Percentiles rank a stretch among this genome's conserved stretches.
Conservation (phyloP, 2,797 vertebrate species). For the Coendou prehensilis region DNA sequence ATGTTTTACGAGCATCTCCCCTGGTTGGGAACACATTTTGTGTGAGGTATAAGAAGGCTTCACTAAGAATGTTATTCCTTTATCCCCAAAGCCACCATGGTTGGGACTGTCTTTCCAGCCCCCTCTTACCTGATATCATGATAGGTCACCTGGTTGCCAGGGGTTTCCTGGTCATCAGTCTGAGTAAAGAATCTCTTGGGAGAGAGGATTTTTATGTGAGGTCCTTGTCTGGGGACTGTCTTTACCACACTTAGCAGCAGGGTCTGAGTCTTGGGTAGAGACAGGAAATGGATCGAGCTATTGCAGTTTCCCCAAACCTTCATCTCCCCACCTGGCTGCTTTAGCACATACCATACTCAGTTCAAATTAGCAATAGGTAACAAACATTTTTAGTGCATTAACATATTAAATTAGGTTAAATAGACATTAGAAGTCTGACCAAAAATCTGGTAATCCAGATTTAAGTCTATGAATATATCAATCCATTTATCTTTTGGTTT, state of each 20-base stretch:
- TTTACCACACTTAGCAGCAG: neutral
- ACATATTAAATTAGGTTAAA: neutral
- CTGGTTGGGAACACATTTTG: neutral
- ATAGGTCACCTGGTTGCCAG: fast-evolving
- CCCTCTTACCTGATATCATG: fast-evolving
- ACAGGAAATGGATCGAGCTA: fast-evolving
- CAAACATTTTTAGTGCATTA: neutral
- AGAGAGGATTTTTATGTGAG: neutral
- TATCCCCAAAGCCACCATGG: neutral
- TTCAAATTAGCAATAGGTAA: neutral
- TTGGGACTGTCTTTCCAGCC: neutral
- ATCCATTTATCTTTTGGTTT: neutral
- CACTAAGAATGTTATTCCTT: neutral
- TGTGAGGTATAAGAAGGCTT: neutral
- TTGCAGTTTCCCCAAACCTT: neutral
- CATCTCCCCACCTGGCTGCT: neutral
- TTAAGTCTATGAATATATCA: neutral
- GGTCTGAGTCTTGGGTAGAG: neutral
- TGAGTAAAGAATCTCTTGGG: neutral
- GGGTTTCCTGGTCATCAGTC: neutral
- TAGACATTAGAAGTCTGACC: neutral
- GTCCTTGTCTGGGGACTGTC: neutral
- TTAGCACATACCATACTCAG: neutral
- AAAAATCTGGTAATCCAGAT: neutral
- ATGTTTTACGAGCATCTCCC: neutral